A percentile compares a stretch with the other conserved stretches of the same genome.
These are phyloP conservation scores for Crotalus tigris DNA, from an alignment of 2,113 vertebrate species.

Conservation along the genomic window DNA sequence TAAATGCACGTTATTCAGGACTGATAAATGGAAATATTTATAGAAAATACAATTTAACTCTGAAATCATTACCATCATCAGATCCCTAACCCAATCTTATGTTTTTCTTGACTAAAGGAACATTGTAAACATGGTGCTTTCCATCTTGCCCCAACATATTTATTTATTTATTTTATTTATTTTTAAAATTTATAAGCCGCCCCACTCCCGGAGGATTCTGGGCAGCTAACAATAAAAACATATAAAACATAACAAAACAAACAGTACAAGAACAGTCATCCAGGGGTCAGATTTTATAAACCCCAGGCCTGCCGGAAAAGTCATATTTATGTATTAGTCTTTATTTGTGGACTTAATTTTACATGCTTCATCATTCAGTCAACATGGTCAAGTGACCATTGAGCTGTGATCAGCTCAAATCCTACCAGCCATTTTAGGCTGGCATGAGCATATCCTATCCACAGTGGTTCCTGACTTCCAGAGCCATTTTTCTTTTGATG, in stretches of 20 bases:
- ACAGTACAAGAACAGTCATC: too few species aligned
- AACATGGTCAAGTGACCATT: background rate
- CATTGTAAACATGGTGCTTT: background rate
- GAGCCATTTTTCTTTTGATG: background rate
- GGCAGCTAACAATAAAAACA: too few species aligned
- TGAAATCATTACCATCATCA: background rate
- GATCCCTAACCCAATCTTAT: background rate
- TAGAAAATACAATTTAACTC: background rate
- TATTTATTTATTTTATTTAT: background rate
- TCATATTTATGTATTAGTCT: background rate
- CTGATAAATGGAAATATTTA: background rate
- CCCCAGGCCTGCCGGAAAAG: too few species aligned
- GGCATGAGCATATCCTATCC: background rate
- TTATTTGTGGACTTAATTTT: background rate
- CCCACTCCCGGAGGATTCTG: too few species aligned
- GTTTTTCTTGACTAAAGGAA: background rate
- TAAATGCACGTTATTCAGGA: background rate
- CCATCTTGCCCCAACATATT: background rate
- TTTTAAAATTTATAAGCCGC: too few species aligned
- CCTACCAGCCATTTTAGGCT: background rate
- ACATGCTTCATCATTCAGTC: background rate
- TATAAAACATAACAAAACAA: too few species aligned
- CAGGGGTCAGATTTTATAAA: too few species aligned
- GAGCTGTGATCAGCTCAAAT: background rate
- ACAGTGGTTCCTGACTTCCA: background rate